Evolutionary conservation across 1,140 invertebrate species (phyloP), one percentile per base, ranked within the genome.

Genomic region (Zaprionus tsacasi): DNA sequence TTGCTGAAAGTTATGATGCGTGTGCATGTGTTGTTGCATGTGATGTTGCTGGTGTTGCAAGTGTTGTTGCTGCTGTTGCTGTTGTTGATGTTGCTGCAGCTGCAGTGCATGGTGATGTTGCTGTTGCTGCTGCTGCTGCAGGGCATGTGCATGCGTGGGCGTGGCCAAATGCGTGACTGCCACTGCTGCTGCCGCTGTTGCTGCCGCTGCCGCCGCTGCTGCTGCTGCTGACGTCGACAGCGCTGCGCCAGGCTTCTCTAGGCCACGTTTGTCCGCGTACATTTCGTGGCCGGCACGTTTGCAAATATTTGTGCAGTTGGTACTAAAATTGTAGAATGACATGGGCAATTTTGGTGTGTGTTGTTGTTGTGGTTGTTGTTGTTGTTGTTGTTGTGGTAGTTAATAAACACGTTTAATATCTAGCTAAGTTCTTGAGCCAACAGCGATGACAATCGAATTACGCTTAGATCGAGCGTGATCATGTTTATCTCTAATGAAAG

Each of bases 1-100:
- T 59, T 86, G 87, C 58, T 82, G 82, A 55, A 87, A 86, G 76
- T 82, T 88, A 88, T 88, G 82, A 82, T 91, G 88, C 81, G 87
- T 86, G 63, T 86, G 85, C 76, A 86, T 73, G 64, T 86, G 79
- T 61, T 89, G 85, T 45, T 88, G 85, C 76, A 89, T 81, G 57
- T 91, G 82, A 65, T 85, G 90, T 73, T 86, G 80, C 45, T 91
- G 90, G 36, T 81, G 86, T 15, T 81, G 81, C 56, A 74, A 70
- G 6, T 71, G 76, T 13, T 91, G 89, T n/a, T 77, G 82, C 6
- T 88, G 80, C 56, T 21, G 21, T 21, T 21, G 21, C 21, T 83
- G 81, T 40, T 90, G 87, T 36, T 90, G 87, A 68, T 88, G 79
- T 30, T 83, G 80, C 38, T 87, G 82, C 56, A 80, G 48, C 56